These are phyloP conservation scores for Anhinga rufa DNA, from an alignment of 2,113 vertebrate species.

Conservation along the genomic window DNA sequence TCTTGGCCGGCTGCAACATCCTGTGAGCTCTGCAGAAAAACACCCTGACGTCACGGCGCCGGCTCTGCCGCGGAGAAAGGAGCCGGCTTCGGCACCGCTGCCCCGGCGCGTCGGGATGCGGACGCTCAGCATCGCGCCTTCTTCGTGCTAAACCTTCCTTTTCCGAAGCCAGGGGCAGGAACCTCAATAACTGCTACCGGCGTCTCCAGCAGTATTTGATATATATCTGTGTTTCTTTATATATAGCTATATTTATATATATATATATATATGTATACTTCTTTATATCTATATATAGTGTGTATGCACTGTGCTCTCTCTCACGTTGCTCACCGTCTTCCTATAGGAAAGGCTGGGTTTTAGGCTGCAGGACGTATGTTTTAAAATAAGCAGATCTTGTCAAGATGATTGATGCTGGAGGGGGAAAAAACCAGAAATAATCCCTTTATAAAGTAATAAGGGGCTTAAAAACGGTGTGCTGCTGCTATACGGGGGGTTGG, in stretches of 20 bases:
- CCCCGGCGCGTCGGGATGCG: neutral
- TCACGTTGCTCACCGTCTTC: neutral
- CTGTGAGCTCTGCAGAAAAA: slow-evolving; percentile 49
- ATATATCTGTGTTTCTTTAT: too few species aligned
- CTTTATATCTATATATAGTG: too few species aligned
- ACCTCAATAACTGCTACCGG: neutral
- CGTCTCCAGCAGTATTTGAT: neutral
- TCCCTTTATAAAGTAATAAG: neutral
- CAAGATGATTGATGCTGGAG: neutral
- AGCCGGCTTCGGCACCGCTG: neutral
- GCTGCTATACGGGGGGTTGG: neutral
- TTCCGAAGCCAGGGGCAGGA: neutral
- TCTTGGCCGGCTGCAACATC: slow-evolving; percentile 53
- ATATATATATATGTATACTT: too few species aligned
- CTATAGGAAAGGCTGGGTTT: neutral
- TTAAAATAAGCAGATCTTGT: neutral
- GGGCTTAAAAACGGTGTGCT: neutral
- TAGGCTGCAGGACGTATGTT: neutral
- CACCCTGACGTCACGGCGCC: slow-evolving; percentile 49
- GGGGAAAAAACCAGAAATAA: neutral
- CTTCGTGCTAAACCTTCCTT: neutral
- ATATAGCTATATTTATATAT: too few species aligned
- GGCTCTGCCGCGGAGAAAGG: neutral
- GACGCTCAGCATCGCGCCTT: neutral
- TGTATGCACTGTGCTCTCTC: neutral